These are phyloP conservation scores for Geophilus truncorum DNA, from an alignment of 2,888 invertebrate genomes.

Conservation along the genomic window DNA sequence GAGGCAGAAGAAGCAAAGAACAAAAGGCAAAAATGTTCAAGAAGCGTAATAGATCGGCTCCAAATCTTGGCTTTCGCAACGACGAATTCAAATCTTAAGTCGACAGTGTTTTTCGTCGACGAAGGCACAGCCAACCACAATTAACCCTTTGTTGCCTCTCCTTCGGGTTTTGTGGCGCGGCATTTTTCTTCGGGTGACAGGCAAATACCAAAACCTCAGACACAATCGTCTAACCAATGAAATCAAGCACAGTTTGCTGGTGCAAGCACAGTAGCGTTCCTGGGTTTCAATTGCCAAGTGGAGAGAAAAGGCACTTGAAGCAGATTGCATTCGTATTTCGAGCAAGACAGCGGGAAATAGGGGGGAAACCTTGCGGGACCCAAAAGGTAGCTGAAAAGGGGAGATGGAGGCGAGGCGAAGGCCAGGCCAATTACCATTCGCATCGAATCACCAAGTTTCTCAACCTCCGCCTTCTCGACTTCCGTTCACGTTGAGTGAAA, in stretches of 20 bases:
- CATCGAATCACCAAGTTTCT: background rate
- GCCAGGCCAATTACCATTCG: slow-evolving; percentile 10
- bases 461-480: background rate
- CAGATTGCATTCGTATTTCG: background rate
- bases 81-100: background rate
- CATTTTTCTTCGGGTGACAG: background rate
- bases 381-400: background rate
- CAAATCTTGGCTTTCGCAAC: no score
- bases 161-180: background rate
- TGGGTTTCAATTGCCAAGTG: slow-evolving; percentile 3
- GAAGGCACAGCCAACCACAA: background rate
- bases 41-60: background rate
- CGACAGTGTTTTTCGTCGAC: background rate
- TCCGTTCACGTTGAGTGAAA: slow-evolving; percentile 10
- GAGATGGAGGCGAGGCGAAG: no score
- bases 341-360: slow-evolving; percentile 10
- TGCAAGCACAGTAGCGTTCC: background rate
- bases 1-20: background rate
- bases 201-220: background rate
- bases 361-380: background rate
- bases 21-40: background rate
- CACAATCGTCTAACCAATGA: background rate
- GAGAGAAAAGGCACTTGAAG: background rate
- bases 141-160: background rate
- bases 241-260: background rate